phyloP scores from a whole-genome alignment of 1,140 invertebrate species.

The Popillia japonica region DNA sequence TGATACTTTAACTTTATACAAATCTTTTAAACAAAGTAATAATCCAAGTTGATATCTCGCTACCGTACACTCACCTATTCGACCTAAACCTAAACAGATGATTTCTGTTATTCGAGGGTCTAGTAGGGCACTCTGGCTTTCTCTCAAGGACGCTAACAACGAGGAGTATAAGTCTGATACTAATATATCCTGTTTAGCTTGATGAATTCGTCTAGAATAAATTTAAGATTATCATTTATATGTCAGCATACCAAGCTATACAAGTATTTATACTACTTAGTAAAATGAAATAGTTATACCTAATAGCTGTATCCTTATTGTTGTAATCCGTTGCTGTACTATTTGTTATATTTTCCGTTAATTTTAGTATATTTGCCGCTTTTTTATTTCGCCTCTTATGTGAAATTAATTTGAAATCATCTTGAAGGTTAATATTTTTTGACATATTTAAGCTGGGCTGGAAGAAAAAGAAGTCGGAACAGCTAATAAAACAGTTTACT shows the following conservation, averaged over 20 bases:
- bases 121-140: conserved; percentile 55
- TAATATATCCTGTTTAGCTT: conserved; percentile 62
- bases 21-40: conserved; percentile 63
- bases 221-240: neutral
- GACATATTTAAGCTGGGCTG: neutral
- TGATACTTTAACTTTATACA: conserved; percentile 54
- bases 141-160: conserved; percentile 61
- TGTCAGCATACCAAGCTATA: too few relatives aligned
- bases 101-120: conserved; percentile 61
- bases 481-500: neutral
- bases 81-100: conserved; percentile 66
- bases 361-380: neutral
- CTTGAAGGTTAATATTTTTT: neutral
- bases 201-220: conserved; percentile 60
- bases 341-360: neutral
- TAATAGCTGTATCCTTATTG: conserved; percentile 2
- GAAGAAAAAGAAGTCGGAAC: neutral
- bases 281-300: neutral
- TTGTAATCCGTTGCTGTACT: neutral
- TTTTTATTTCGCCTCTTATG: conserved; percentile 28
- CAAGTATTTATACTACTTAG: neutral
- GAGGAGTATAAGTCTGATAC: conserved; percentile 61
- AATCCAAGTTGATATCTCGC: conserved; percentile 65
- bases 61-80: conserved; percentile 64
- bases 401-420: conserved; percentile 27